These are phyloP conservation scores for Equus quagga DNA, from an alignment of 2,113 vertebrate species.

Conservation along the genomic window DNA sequence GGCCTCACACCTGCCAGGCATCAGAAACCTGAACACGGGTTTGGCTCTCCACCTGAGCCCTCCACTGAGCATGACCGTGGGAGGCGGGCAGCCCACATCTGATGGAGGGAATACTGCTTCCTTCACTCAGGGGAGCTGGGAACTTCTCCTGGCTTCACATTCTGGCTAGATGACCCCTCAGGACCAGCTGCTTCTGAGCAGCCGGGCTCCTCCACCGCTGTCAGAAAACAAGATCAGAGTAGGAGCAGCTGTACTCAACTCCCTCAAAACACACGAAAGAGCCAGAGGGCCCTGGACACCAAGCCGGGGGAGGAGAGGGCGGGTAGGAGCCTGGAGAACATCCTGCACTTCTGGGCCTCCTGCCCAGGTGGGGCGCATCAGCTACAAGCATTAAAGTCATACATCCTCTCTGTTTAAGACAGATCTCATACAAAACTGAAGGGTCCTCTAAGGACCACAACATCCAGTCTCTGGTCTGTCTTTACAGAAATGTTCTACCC, in stretches of 20 bases:
- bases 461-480: background rate
- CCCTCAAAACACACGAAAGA: background rate
- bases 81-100: background rate
- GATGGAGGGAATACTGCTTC: background rate
- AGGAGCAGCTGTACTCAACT: accelerated
- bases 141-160: background rate
- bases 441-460: background rate
- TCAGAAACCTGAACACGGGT: background rate
- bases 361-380: background rate
- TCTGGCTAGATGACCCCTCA: background rate
- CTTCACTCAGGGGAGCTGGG: background rate
- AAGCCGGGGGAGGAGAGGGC: background rate
- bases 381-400: background rate
- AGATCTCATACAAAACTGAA: background rate
- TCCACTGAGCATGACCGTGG: background rate
- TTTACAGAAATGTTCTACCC: background rate
- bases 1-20: background rate
- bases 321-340: background rate
- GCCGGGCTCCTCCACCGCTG: background rate
- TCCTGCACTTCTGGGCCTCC: background rate
- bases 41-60: no score
- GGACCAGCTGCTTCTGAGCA: background rate
- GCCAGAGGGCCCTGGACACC: background rate
- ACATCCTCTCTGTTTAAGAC: background rate
- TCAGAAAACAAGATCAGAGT: background rate